Evolutionary conservation across 2,888 invertebrate species (phyloP), one percentile per base, ranked within the genome.

Genomic region (Monoplex corrugatus): DNA sequence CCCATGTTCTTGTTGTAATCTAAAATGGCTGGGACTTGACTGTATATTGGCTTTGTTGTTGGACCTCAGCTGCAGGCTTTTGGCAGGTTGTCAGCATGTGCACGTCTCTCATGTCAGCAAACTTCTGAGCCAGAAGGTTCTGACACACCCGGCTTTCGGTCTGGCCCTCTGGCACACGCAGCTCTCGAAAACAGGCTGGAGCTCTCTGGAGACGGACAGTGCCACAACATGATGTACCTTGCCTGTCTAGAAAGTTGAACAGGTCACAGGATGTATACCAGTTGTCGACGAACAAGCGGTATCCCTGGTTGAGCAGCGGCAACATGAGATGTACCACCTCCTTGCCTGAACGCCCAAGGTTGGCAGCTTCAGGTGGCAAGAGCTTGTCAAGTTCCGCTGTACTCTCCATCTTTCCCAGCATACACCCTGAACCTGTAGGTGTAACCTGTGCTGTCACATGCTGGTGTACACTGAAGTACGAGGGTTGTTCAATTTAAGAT

Each of bases 1-100:
- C 88, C 88, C 88, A 88, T 88, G 40, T 88, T 88, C 63, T 82
- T 32, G 83, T 83, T 83, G 43, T 88, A 88, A 23, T 57, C 83
- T 10, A 50, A 28, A 63, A 88, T 88, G 8, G 82, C 80, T 40
- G 88, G 68, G 88, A 83, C 63, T 88, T 88, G 40, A 40, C 57
- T 8, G 35, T 63, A 23, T 63, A 28, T 8, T 63, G 13, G 8
- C 3, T 3, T 23, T 63, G 63, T 23, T 63, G 63, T 23, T 40
- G 45, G 16, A 45, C 63, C 35, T 13, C 40, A 45, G 75, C 50
- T n/a, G 38, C 40, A 50, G 80, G 28, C n/a, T 78, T 50, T 35
- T 88, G 80, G 8, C 63, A 40, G n/a, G 82, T 63, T 38, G 82
- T 35, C 57, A 88, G 80, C 83, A 83, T 88, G 63, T 68, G 43